Conservation (phyloP, 2,888 invertebrate species). For the Drosophila buzzatii region DNA sequence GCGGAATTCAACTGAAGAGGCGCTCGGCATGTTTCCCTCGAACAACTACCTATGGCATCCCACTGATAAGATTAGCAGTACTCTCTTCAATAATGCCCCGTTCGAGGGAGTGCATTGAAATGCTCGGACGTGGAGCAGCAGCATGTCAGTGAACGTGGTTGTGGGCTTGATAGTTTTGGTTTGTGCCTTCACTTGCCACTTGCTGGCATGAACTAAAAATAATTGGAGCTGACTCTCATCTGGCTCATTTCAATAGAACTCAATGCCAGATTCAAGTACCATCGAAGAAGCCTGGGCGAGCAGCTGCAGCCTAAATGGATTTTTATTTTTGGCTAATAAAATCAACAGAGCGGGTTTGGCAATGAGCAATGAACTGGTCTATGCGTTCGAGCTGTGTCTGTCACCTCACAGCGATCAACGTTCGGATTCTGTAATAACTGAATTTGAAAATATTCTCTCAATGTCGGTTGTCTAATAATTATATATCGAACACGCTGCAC, state of each 20-base stretch:
- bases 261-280: neutral
- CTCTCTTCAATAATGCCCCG: neutral
- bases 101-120: conserved; percentile 21
- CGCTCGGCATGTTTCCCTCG: neutral
- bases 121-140: conserved; percentile 32
- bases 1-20: conserved; percentile 28
- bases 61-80: conserved; percentile 46
- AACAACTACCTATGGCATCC: conserved; percentile 4
- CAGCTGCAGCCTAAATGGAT: too few relatives aligned
- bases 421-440: too few relatives aligned
- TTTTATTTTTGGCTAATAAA: too few relatives aligned
- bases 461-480: too few relatives aligned
- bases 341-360: too few relatives aligned
- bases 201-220: conserved; percentile 53
- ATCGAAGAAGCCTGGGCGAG: neutral
- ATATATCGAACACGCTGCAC: too few relatives aligned
- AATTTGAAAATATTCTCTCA: too few relatives aligned
- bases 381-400: too few relatives aligned
- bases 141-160: conserved; percentile 22
- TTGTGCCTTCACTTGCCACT: conserved; percentile 26
- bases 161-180: conserved; percentile 13
- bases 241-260: neutral
- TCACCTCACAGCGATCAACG: too few relatives aligned
- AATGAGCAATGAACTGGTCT: too few relatives aligned
- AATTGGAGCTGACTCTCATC: conserved; percentile 21